Percentiles rank a stretch among this genome's conserved stretches.
Evolutionary conservation across 1,140 invertebrate genomes (phyloP).

Genomic region (Brachionus rubens): DNA sequence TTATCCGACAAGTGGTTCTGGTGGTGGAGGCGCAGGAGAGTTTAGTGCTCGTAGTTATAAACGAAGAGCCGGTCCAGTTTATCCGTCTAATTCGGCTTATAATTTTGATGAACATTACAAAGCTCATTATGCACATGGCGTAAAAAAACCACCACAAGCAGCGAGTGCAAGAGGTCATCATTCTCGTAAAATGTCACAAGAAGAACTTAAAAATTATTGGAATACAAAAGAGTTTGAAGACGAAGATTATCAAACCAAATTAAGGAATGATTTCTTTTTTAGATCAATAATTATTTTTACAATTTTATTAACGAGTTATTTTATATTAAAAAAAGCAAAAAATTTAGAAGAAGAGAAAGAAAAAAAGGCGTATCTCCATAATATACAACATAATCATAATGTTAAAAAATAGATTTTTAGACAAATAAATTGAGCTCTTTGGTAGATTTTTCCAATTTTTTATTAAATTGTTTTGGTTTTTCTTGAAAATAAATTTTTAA

Average conservation of each 20-base stretch:
- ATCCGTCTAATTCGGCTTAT: background rate
- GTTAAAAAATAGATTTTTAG: too few species aligned
- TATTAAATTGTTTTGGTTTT: too few species aligned
- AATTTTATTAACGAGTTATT: constrained; percentile 2
- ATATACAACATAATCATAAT: background rate
- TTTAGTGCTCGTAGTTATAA: constrained; percentile 3
- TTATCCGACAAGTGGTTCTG: background rate
- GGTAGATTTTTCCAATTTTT: too few species aligned
- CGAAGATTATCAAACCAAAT: constrained; percentile 5
- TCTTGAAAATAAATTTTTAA: too few species aligned
- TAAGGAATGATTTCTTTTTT: background rate
- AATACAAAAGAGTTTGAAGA: constrained; percentile 42
- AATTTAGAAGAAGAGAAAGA: background rate
- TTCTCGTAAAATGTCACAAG: background rate
- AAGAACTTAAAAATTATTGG: constrained; percentile 45
- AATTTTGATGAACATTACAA: constrained; percentile 23
- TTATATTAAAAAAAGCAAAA: constrained; percentile 7
- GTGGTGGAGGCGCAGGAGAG: background rate
- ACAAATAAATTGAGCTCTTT: too few species aligned
- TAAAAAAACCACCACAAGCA: background rate
- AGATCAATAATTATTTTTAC: background rate
- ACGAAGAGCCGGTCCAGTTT: background rate
- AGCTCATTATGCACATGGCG: constrained; percentile 9
- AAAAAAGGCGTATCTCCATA: background rate
- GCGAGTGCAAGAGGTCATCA: background rate